These are phyloP conservation scores for Phalanger gymnotis DNA, from an alignment of 2,797 vertebrate species.

Conservation along the genomic window DNA sequence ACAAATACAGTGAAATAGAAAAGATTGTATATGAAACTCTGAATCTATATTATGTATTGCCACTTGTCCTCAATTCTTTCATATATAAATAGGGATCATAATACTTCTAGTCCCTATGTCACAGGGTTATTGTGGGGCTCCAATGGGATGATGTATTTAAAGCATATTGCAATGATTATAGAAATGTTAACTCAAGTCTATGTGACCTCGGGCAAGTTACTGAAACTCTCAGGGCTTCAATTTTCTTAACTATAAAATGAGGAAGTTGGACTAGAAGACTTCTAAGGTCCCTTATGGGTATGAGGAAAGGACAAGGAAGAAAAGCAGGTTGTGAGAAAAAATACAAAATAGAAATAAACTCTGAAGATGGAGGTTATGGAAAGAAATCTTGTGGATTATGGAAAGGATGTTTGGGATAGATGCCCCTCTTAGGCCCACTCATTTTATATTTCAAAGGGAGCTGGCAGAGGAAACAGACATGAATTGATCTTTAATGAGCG, in stretches of 20 bases:
- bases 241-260: not conserved
- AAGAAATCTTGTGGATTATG: not conserved
- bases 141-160: not conserved
- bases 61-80: not conserved
- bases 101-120: not conserved
- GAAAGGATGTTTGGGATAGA: no score
- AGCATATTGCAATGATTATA: not conserved
- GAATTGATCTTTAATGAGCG: not conserved
- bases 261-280: not conserved
- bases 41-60: not conserved
- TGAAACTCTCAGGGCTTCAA: not conserved
- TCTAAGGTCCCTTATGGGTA: not conserved
- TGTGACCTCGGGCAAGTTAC: not conserved
- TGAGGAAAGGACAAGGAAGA: not conserved
- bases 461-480: not conserved
- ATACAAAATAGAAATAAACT: not conserved
- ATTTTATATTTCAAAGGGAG: not conserved
- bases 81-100: not conserved
- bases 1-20: not conserved
- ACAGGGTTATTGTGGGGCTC: not conserved
- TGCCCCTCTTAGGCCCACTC: no score
- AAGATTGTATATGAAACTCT: not conserved
- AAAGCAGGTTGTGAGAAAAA: not conserved
- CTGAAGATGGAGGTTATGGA: not conserved
- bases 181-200: not conserved